phyloP scores from a whole-genome alignment of 1,140 invertebrate genomes.

The Wiebesia pumilae region DNA sequence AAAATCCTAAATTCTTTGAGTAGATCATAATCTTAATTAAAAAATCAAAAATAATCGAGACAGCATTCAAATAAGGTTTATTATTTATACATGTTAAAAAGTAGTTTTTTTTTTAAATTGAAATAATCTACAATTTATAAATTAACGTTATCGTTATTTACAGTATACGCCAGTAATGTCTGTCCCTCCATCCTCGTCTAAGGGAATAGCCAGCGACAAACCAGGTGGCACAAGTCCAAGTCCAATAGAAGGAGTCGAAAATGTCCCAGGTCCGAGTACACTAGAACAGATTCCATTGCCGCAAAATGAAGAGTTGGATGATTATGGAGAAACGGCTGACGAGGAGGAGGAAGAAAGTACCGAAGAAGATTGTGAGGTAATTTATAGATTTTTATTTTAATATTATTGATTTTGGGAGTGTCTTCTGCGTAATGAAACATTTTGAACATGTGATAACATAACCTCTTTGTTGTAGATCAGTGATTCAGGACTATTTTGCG shows the following conservation, averaged over 20 bases:
- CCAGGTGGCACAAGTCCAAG: slow-evolving; percentile 68
- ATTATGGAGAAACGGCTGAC: slow-evolving; percentile 66
- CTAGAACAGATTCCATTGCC: slow-evolving; percentile 58
- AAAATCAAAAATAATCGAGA: background rate
- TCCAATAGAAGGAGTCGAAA: slow-evolving; percentile 67
- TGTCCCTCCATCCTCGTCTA: slow-evolving; percentile 67
- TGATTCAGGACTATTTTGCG: slow-evolving; percentile 67
- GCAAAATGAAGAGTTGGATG: slow-evolving; percentile 65
- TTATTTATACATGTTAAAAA: no score
- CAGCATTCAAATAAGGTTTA: background rate
- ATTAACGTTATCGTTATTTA: background rate
- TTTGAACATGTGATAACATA: slow-evolving; percentile 44
- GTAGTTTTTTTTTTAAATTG: no score
- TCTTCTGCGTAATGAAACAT: background rate
- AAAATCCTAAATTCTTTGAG: background rate
- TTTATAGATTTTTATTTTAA: background rate
- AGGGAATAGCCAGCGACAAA: slow-evolving; percentile 63
- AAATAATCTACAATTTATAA: background rate
- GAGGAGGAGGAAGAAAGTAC: slow-evolving; percentile 65
- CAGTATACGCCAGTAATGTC: slow-evolving; percentile 66
- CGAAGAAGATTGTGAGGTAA: slow-evolving; percentile 67
- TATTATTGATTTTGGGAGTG: background rate
- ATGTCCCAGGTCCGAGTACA: slow-evolving; percentile 66
- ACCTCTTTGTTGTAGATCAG: slow-evolving; percentile 61
- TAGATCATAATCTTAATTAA: background rate